Evolutionary conservation across 2,113 vertebrate genomes (phyloP).

Genomic region (Phrynosoma blainvillii): DNA sequence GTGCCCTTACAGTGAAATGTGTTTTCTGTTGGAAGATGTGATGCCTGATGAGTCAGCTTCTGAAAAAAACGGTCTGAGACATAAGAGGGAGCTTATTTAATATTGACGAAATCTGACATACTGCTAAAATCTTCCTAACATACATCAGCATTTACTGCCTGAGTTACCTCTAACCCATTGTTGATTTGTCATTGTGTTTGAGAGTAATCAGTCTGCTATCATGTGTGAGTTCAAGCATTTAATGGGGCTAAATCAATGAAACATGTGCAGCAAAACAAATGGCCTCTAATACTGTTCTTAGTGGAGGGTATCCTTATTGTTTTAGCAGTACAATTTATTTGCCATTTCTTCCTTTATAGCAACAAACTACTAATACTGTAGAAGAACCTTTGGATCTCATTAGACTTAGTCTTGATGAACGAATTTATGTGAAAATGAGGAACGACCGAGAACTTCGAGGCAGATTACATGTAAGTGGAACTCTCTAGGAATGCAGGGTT

Average conservation of each 20-base stretch:
- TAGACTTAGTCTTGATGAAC: slow-evolving; percentile 93
- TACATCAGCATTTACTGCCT: too few species aligned
- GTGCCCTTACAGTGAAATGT: neutral
- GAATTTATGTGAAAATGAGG: slow-evolving; percentile 99
- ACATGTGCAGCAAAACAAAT: neutral
- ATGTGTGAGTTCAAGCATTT: neutral
- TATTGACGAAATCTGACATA: too few species aligned
- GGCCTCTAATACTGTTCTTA: neutral
- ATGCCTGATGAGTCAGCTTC: too few species aligned
- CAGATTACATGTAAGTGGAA: slow-evolving; percentile 88
- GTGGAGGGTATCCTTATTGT: neutral
- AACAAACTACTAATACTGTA: slow-evolving; percentile 93
- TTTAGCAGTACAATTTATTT: neutral
- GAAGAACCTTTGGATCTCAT: slow-evolving; percentile 97
- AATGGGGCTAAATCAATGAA: neutral
- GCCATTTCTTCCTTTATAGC: slow-evolving; percentile 69
- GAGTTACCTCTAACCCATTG: too few species aligned
- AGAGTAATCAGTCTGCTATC: neutral
- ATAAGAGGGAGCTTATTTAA: neutral
- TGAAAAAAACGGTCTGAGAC: too few species aligned
- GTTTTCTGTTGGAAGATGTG: too few species aligned
- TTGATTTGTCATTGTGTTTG: too few species aligned
- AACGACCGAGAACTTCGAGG: slow-evolving; percentile 96
- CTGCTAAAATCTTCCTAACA: too few species aligned
- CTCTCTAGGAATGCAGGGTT: neutral